phyloP scores from a whole-genome alignment of 2,888 invertebrate species.

The Thecophora atra region DNA sequence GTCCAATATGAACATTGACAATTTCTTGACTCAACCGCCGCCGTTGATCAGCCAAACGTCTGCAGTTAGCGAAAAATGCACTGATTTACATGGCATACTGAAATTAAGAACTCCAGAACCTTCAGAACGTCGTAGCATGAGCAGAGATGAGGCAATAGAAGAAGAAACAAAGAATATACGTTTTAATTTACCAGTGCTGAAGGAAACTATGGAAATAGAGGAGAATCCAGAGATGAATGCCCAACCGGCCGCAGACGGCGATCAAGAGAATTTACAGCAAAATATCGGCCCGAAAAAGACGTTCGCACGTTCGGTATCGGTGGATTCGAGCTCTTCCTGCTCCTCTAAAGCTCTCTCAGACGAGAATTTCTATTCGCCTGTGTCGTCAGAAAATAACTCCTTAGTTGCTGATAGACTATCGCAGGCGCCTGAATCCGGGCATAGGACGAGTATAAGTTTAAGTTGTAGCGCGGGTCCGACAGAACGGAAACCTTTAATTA shows the following conservation, averaged over 20 bases:
- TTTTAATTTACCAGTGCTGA: slow-evolving; percentile 45
- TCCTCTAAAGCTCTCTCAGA: slow-evolving; percentile 39
- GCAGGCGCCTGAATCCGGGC: neutral
- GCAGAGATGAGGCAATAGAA: slow-evolving; percentile 34
- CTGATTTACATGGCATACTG: slow-evolving; percentile 44
- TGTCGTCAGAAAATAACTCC: slow-evolving; percentile 49
- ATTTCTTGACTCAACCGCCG: slow-evolving; percentile 42
- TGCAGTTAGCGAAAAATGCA: neutral
- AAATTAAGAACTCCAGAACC: slow-evolving; percentile 44
- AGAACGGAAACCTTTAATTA: slow-evolving; percentile 48
- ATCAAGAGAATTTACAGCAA: neutral
- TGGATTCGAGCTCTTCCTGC: slow-evolving; percentile 37
- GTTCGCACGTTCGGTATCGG: slow-evolving; percentile 39
- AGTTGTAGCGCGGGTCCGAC: slow-evolving; percentile 48
- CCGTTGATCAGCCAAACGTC: slow-evolving; percentile 5
- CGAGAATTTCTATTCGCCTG: slow-evolving; percentile 51
- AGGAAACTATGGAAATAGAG: slow-evolving; percentile 29
- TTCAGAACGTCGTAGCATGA: slow-evolving; percentile 7
- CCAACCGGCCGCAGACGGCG: neutral
- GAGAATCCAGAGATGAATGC: neutral
- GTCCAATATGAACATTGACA: slow-evolving; percentile 22
- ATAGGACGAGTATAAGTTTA: neutral
- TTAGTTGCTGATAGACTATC: slow-evolving; percentile 24
- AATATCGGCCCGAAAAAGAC: neutral
- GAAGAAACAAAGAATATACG: slow-evolving; percentile 50